Conservation (phyloP, 2,888 invertebrate genomes). For the Pecten maximus region DNA sequence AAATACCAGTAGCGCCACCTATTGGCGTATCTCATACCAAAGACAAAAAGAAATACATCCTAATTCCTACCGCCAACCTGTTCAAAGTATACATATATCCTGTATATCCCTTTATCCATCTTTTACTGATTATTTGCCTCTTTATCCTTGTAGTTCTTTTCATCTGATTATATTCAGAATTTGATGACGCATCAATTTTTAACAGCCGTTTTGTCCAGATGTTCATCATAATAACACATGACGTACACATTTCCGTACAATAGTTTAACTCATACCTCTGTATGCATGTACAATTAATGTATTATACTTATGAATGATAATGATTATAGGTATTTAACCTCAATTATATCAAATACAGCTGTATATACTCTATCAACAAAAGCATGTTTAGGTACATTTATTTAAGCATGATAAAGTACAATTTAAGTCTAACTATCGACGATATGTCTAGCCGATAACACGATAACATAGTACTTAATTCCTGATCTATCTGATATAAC, state of each 20-base stretch:
- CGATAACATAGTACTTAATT: neutral
- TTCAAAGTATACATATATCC: no score
- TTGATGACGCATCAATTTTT: neutral
- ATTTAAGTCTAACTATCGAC: neutral
- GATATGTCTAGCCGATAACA: neutral
- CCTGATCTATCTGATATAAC: neutral
- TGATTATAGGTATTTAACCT: neutral
- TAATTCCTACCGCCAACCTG: no score
- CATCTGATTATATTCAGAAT: neutral
- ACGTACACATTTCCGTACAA: neutral
- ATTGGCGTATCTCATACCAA: no score
- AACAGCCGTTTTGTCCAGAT: neutral
- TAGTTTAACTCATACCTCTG: neutral
- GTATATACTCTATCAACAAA: neutral
- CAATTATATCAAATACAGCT: neutral
- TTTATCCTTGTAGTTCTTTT: no score
- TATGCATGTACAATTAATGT: neutral
- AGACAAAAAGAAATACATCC: no score
- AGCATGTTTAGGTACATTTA: neutral
- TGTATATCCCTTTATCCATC: no score
- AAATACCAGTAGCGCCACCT: no score
- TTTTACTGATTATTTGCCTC: no score
- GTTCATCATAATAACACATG: neutral
- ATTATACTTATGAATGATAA: neutral
- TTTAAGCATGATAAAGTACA: neutral